Base-by-base conservation (phyloP, 2,888 invertebrate genomes). In the Griposia aprilina region DNA sequence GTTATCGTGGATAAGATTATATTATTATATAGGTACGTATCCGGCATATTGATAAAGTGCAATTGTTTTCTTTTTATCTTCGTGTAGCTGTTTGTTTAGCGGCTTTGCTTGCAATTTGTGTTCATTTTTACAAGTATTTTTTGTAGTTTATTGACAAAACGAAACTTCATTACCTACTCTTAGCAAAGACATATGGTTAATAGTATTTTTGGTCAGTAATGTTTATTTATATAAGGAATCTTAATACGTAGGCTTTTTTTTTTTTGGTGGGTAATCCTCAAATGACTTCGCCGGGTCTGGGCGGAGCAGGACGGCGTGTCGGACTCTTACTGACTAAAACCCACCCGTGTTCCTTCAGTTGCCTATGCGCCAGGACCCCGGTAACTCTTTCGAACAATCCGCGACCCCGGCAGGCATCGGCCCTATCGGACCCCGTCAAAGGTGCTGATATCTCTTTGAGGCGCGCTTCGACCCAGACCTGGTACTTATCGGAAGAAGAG, bases 1-100 rank as follows among this genome's bases (percentile, higher is more conserved):
- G 74, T 90, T 89, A 90, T 90, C 90, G 72, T 70, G 89, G 89
- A 89, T 89, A 89, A 89, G 90, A 89, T 89, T 89, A 85, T 76
- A 80, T 79, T 80, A 75, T 74, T 81, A 80, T 71, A 65, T 85
- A 60, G 41, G 10, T 60, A 85, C 81, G 79, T 90, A 86, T 83
- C 83, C 80, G 81, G 60, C 69, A 74, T 45, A 78, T 87, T 79
- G 89, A 89, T 89, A 89, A 89, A 84, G 76, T 88, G 85, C 83
- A 88, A 82, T 81, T 86, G 86, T 88, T 89, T 86, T 88, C 86
- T 88, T 88, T 87, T 88, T 87, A 88, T 88, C 87, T 81, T 66
- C 30, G 55, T 60, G 55, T 85, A 83, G 52, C 26, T 1, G 55
- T 65, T 80, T 76, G 77, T 63, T 80, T 69, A 11, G 41, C 36